Conservation (phyloP, 1,140 invertebrate species). For the Ips typographus region DNA sequence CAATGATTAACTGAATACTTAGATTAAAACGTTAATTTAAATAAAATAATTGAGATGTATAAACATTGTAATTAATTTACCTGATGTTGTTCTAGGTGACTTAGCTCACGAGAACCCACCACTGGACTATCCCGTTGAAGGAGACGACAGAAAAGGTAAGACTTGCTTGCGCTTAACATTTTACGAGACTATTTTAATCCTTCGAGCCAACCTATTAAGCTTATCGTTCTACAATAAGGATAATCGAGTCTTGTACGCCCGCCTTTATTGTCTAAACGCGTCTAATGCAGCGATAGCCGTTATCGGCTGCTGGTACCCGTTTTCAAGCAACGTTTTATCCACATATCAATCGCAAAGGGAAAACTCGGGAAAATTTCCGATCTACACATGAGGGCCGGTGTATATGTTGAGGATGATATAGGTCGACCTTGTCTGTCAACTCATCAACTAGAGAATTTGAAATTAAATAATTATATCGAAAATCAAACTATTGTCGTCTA, state of each 20-base stretch:
- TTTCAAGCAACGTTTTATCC: conserved; percentile 14
- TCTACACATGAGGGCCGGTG: not conserved
- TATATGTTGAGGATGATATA: too few relatives aligned
- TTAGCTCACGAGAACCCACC: conserved; percentile 16
- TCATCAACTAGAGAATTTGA: too few relatives aligned
- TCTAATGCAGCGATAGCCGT: conserved; percentile 16
- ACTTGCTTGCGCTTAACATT: not conserved
- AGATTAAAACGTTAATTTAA: not conserved
- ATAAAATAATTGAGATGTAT: not conserved
- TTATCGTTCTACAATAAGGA: conserved; percentile 5
- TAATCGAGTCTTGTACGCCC: conserved; percentile 1
- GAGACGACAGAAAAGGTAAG: conserved; percentile 23
- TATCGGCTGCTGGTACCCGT: conserved; percentile 23
- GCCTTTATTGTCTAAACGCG: conserved; percentile 4
- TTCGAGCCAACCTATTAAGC: not conserved
- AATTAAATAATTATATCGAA: too few relatives aligned
- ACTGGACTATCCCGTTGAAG: conserved; percentile 15
- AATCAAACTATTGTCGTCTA: too few relatives aligned
- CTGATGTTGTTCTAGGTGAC: conserved; percentile 19
- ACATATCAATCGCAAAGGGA: conserved; percentile 18
- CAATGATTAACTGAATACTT: not conserved
- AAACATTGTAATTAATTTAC: conserved; percentile 2
- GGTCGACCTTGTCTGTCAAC: too few relatives aligned
- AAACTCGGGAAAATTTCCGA: conserved; percentile 12
- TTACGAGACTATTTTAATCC: not conserved